Evolutionary conservation across 2,797 vertebrate species (phyloP).

Genomic region (Hydrophis major): DNA sequence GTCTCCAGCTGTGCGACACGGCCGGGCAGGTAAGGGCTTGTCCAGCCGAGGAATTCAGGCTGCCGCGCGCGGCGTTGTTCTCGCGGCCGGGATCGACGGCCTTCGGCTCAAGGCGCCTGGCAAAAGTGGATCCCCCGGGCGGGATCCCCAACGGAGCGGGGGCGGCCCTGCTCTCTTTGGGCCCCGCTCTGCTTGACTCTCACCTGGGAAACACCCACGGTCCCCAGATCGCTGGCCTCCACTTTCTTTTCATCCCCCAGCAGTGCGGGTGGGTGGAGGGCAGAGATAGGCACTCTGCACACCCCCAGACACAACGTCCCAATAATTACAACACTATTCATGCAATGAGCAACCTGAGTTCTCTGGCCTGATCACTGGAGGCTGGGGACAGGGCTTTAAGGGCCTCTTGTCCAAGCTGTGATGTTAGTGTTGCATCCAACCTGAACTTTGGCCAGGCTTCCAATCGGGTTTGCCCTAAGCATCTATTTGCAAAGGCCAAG

Average conservation of each 20-base stretch:
- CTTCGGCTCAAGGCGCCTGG: neutral
- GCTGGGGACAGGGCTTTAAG: neutral
- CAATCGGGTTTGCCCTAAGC: neutral
- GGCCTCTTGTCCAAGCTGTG: neutral
- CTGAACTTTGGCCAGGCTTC: neutral
- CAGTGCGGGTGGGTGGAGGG: neutral
- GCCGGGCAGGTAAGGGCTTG: conserved; percentile 80
- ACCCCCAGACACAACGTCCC: neutral
- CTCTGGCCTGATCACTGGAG: too few relatives aligned
- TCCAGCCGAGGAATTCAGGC: neutral
- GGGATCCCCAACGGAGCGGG: neutral
- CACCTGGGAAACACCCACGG: neutral
- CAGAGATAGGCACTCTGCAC: neutral
- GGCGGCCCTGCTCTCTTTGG: neutral
- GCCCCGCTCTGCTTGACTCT: neutral
- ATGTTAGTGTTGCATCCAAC: neutral
- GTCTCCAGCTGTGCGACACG: conserved; percentile 84
- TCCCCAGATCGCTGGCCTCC: neutral
- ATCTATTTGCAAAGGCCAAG: neutral
- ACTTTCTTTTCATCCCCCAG: neutral
- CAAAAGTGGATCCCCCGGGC: neutral
- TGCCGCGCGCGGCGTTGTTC: neutral
- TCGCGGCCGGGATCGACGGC: neutral
- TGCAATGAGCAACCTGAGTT: neutral
- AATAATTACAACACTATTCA: neutral